Evolutionary conservation across 2,888 invertebrate genomes (phyloP), one percentile per base, ranked within the genome.

Genomic region (Rhingia campestris): DNA sequence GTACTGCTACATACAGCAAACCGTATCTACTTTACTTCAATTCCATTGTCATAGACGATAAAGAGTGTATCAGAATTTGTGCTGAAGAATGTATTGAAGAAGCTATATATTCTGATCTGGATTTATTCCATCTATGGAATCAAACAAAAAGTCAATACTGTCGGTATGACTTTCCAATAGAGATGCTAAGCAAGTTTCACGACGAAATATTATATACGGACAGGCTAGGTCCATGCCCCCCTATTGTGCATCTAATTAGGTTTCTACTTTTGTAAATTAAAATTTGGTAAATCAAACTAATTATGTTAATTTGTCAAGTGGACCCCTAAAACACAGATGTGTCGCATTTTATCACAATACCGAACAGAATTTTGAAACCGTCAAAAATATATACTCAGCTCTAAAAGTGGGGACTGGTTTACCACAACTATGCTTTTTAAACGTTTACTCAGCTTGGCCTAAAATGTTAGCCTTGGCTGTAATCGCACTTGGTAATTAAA

Each of bases 401-500:
- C 14, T 37, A 14, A 5, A 56, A 92, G 94, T 49, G 93, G 95
- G 9, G 95, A 47, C 14, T 87, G 96, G 97, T 95, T 97, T 97
- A 90, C 94, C 97, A 87, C 97, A 97, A 91, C 96, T 97, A 92
- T 94, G 97, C 90, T 92, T 98, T 49, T 95, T 95, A 63, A 98
- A 98, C 92, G 92, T 98, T 6, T 97, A 97, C 89, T 94, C 95
- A 84, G 95, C 96, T 33, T 97, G 97, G 97, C 95, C 94, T 88
- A 95, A 96, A 90, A 96, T 98, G 91, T 93, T 96, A 59, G 94
- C 94, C 37, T 94, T 97, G 88, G 95, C 96, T 70, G 94, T 95
- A 86, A 91, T 97, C 81, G 95, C 97, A 81, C 94, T 97, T 89
- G 93, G 97, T 97, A 94, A 92, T 88, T 49, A n/a, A 12, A 32